These are phyloP conservation scores for Brachionus calyciflorus DNA, from an alignment of 1,140 invertebrate species.

Conservation along the genomic window DNA sequence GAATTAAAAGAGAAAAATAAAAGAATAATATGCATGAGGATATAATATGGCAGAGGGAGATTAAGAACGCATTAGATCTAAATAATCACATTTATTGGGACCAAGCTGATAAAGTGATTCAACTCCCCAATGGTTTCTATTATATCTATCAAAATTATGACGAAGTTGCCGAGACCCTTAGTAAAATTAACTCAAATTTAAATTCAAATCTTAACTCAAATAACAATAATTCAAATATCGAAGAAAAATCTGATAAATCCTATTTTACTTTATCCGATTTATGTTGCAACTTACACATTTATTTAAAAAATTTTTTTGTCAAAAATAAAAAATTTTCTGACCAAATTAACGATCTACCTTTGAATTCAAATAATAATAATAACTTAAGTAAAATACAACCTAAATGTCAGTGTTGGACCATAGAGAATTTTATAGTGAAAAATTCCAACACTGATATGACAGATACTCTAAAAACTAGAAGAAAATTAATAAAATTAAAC, in stretches of 20 bases:
- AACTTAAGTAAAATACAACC: neutral
- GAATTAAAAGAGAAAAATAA: neutral
- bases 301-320: neutral
- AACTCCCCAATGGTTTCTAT: neutral
- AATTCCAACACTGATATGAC: neutral
- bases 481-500: constrained; percentile 9
- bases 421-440: neutral
- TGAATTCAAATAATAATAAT: neutral
- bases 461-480: neutral
- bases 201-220: neutral
- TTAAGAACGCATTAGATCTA: neutral
- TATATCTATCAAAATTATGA: neutral
- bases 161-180: too few species aligned
- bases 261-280: constrained; percentile 6
- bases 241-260: neutral
- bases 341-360: neutral
- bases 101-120: neutral
- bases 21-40: constrained; percentile 16
- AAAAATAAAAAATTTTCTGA: neutral
- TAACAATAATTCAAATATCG: neutral
- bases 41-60: constrained; percentile 40
- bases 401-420: constrained; percentile 14
- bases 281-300: constrained; percentile 20
- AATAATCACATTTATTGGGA: neutral
- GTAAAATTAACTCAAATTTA: neutral